Conservation (phyloP, 1,140 invertebrate genomes). For the Chelonus insularis region DNA sequence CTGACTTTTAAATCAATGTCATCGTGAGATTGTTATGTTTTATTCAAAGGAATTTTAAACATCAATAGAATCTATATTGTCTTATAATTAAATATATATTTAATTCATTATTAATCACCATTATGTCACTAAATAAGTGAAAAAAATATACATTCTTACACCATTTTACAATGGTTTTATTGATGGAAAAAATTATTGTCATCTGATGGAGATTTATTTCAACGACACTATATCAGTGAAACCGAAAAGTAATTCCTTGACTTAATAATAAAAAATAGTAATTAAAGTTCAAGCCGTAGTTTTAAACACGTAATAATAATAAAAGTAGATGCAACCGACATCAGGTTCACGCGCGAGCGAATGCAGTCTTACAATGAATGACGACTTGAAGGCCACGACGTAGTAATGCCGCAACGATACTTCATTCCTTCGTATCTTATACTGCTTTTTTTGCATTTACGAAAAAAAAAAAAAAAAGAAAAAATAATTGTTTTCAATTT, state of each 20-base stretch:
- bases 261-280: background rate
- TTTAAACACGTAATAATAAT: background rate
- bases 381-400: constrained; percentile 4
- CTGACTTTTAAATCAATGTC: background rate
- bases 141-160: no score
- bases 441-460: background rate
- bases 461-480: no score
- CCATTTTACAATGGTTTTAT: no score
- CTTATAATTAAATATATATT: no score
- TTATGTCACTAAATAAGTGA: no score
- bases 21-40: no score
- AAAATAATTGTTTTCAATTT: no score
- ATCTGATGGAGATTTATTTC: no score
- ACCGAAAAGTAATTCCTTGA: background rate
- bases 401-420: background rate
- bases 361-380: constrained; percentile 1
- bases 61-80: no score
- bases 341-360: constrained; percentile 4
- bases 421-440: background rate
- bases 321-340: constrained; percentile 2
- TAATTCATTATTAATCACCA: no score
- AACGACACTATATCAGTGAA: no score
- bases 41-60: no score
- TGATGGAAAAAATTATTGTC: background rate
- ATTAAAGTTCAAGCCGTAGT: constrained; percentile 5